Base-by-base conservation (phyloP, 2,113 vertebrate species). In the Mustela lutreola region DNA sequence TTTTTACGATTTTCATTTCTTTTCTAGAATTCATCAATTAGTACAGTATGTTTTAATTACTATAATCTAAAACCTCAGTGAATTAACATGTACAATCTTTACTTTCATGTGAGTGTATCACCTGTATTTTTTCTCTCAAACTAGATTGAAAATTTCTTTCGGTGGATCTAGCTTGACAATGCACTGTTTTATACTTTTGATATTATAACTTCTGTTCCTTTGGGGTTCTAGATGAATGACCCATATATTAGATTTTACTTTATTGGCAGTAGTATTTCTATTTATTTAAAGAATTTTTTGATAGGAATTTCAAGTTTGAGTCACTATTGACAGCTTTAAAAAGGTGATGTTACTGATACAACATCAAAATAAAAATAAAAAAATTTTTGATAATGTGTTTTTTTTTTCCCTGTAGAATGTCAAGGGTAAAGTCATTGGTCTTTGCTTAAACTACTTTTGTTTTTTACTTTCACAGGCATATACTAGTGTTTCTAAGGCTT, bases 401-500 rank as follows among this genome's bases (percentile, higher is more conserved):
- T 79, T 42, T 83, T 91, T 86, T 83, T 2, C 1, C 22, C 24
- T 65, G 5, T 94, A 89, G 33, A 91, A 45, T 94, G 62, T 63
- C 16, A 50, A 39, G 3, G 70, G 18, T 89, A 39, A 81, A 86
- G 14, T 92, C 42, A 80, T 71, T 79, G 22, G 5, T 89, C 12
- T 92, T 0, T 82, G 14, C 21, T 33, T 89, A 88, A 97, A 97
- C 42, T 88, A 2, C 28, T 45, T 87, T 76, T 92, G 10, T 36
- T 87, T 94, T 90, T 94, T 83, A 45, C 87, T 85, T 89, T 89
- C 92, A 42, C 89, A 99, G 99, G 99, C 99, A 45, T 99, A 99
- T 98, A 99, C 99, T 75, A 99, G 99, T 45, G 99, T 99, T 89
- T 99, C 99, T 58, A 99, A 99, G 98, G 99, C 99, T 96, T 99